Evolutionary conservation across 2,113 vertebrate genomes (phyloP), one percentile per base, ranked within the genome.

Genomic region (Phylloscopus trochiloides): DNA sequence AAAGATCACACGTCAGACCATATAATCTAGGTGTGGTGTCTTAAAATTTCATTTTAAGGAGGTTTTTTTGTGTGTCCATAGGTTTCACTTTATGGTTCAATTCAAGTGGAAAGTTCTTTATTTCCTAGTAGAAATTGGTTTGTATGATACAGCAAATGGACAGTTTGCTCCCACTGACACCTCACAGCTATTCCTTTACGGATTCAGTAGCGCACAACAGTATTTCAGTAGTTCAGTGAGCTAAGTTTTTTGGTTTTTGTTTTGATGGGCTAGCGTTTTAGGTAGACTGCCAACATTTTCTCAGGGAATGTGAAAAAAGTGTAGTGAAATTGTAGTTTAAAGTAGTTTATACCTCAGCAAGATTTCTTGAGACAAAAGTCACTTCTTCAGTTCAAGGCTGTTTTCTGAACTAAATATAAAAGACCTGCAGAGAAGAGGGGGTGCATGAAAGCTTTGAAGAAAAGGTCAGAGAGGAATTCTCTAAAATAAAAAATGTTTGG

Each of bases 391-490:
- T 82, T 95, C 80, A 85, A 73, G 94, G 54, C 77, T 91, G n/a
- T 76, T 92, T 85, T 82, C 32, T 59, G 50, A 47, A 68, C 70
- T 78, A 75, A 83, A 76, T 92, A 74, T 61, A 63, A 72, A 94
- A 87, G 68, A 86, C 66, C 70, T 88, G 32, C 36, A 63, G 84
- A 67, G 66, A 82, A 68, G 70, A 91, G 62, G 18, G 31, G 70
- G 54, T 54, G 52, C 71, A 32, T 50, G 81, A 95, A 89, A 75
- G 80, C 86, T 94, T 85, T 92, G 81, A 92, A 86, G 87, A 90
- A 91, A 96, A 96, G 91, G 89, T 96, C 92, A 91, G 48, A 91
- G 48, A 50, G 47, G 62, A 75, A 58, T 86, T 72, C 62, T 88
- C 79, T 78, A 45, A 70, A 90, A 85, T 45, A 18, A 72, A 90